Conservation (phyloP, 2,888 invertebrate genomes). For the Anthoptus insignis region DNA sequence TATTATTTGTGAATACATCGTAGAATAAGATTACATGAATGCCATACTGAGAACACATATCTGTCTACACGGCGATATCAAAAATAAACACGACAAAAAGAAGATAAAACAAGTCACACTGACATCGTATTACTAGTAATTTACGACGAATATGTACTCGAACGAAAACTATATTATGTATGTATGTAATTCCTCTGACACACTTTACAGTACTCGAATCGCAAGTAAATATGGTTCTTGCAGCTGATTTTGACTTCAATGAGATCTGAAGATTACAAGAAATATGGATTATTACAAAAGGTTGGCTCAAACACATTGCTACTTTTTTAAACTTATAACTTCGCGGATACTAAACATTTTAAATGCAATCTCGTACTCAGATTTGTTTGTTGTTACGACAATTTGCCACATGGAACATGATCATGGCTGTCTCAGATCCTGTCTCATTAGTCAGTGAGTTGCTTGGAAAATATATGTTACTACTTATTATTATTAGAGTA, state of each 20-base stretch:
- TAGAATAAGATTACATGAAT: conserved; percentile 45
- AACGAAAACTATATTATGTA: conserved; percentile 61
- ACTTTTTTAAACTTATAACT: too few relatives aligned
- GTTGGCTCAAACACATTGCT: neutral
- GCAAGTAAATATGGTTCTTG: conserved; percentile 51
- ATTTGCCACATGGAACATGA: too few relatives aligned
- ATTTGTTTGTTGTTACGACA: too few relatives aligned
- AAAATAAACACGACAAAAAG: conserved; percentile 65
- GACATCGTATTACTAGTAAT: conserved; percentile 71
- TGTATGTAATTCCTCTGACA: conserved; percentile 52
- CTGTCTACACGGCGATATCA: conserved; percentile 62
- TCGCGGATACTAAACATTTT: too few relatives aligned
- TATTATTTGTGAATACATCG: conserved; percentile 31
- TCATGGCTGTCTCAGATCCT: too few relatives aligned
- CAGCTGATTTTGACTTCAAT: conserved; percentile 44
- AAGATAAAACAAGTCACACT: conserved; percentile 66
- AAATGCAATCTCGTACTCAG: too few relatives aligned
- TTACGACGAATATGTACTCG: conserved; percentile 65
- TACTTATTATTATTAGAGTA: neutral
- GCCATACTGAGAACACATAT: conserved; percentile 49
- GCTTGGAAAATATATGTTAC: too few relatives aligned
- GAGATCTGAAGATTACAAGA: conserved; percentile 49
- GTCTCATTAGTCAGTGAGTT: too few relatives aligned
- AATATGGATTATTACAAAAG: conserved; percentile 9
- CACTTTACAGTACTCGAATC: conserved; percentile 58